phyloP scores from a whole-genome alignment of 2,797 vertebrate genomes.

The Mus spretus region DNA sequence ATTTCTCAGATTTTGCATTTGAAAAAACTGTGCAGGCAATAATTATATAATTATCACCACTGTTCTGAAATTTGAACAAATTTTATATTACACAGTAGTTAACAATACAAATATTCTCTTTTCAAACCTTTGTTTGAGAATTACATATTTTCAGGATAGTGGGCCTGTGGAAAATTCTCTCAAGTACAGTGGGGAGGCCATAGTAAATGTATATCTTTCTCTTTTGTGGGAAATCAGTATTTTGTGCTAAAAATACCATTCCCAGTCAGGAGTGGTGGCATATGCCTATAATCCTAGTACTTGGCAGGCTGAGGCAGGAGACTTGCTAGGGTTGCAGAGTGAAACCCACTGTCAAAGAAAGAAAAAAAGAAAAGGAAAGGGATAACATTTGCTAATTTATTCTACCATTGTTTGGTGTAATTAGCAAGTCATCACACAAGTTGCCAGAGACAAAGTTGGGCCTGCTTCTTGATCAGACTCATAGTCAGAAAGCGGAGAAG shows the following conservation, averaged over 20 bases:
- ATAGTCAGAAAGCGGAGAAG: not conserved
- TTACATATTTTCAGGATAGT: not conserved
- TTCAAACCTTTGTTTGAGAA: constrained; percentile 14
- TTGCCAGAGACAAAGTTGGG: not conserved
- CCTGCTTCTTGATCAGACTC: not conserved
- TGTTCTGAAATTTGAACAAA: not conserved
- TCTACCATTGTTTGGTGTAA: not conserved
- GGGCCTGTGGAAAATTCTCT: not conserved
- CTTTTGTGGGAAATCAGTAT: not conserved
- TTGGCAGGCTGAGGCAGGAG: not conserved
- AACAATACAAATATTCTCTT: not conserved
- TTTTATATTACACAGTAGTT: not conserved
- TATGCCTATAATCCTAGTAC: no score
- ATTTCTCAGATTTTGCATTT: not conserved
- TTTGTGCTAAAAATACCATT: not conserved
- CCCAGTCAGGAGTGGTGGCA: not conserved
- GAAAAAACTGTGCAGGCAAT: not conserved
- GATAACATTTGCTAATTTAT: not conserved
- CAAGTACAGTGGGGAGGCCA: not conserved
- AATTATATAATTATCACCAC: constrained; percentile 20
- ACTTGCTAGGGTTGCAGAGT: not conserved
- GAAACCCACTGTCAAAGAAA: not conserved
- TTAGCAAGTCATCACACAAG: not conserved
- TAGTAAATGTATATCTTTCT: not conserved
- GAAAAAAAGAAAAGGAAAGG: not conserved